A percentile compares a stretch with the other conserved stretches of the same genome.
phyloP scores from a whole-genome alignment of 1,140 invertebrate genomes.

The Cylas formicarius region DNA sequence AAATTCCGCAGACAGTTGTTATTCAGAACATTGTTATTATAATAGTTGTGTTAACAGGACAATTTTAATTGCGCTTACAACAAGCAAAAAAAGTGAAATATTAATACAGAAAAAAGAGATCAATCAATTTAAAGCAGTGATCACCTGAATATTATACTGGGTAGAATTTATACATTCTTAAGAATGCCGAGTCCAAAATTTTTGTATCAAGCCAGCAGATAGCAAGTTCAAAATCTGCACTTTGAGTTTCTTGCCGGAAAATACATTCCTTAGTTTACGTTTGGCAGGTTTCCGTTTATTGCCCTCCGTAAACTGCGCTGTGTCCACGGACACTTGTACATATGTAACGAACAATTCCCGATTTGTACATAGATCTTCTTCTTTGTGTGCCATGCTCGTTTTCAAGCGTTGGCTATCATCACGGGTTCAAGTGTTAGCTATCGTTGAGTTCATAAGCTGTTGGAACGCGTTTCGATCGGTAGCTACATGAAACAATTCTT shows the following conservation, averaged over 20 bases:
- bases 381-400: no score
- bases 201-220: slow-evolving; percentile 35
- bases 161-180: slow-evolving; percentile 32
- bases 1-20: slow-evolving; percentile 36
- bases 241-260: no score
- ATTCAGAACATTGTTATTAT: slow-evolving; percentile 35
- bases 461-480: no score
- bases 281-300: slow-evolving; percentile 28
- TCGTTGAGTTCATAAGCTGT: no score
- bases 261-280: slow-evolving; percentile 26
- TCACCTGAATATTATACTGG: slow-evolving; percentile 38
- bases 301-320: slow-evolving; percentile 40
- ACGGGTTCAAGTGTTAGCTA: no score
- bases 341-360: slow-evolving; percentile 15
- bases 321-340: slow-evolving; percentile 30
- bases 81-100: slow-evolving; percentile 37
- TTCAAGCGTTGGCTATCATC: no score
- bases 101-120: slow-evolving; percentile 21
- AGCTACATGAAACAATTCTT: no score
- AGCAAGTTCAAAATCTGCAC: slow-evolving; percentile 42
- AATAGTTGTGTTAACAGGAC: slow-evolving; percentile 39
- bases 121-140: slow-evolving; percentile 36
- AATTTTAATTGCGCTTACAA: slow-evolving; percentile 31
- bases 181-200: slow-evolving; percentile 35
- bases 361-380: slow-evolving; percentile 38